Conservation (phyloP, 2,888 invertebrate genomes). For the Agonopterix heracliana region DNA sequence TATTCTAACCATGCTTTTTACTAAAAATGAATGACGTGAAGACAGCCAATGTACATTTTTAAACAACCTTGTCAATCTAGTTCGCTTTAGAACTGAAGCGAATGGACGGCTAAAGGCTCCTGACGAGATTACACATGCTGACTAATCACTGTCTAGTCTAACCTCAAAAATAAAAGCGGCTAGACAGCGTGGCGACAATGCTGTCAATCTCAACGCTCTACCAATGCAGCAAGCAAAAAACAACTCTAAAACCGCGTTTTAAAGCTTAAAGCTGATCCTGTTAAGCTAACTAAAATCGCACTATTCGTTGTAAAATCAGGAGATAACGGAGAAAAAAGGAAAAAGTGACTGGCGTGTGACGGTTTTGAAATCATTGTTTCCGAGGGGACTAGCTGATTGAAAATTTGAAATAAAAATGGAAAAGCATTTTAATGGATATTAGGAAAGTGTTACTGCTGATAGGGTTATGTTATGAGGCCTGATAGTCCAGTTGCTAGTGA, state of each 20-base stretch:
- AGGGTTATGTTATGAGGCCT: too few species aligned
- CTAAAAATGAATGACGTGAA: neutral
- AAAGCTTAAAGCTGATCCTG: constrained; percentile 41
- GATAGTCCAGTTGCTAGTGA: too few species aligned
- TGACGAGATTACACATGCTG: constrained; percentile 40
- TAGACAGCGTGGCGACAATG: constrained; percentile 37
- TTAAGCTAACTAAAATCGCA: constrained; percentile 45
- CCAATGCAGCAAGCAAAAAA: constrained; percentile 13
- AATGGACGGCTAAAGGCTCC: constrained; percentile 1
- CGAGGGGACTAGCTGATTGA: neutral
- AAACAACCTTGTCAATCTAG: neutral
- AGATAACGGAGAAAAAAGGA: constrained; percentile 19
- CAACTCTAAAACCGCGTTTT: constrained; percentile 21
- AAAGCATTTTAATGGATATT: too few species aligned
- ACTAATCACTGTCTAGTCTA: constrained; percentile 47
- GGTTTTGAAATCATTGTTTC: neutral
- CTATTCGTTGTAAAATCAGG: constrained; percentile 22
- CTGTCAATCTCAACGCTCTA: constrained; percentile 40
- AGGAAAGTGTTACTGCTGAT: too few species aligned
- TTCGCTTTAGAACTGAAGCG: neutral
- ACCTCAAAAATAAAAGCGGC: constrained; percentile 34
- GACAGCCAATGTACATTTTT: too few species aligned
- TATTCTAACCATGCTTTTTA: too few species aligned
- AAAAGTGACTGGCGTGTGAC: constrained; percentile 10
- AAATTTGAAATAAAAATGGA: neutral